A percentile compares a stretch with the other conserved stretches of the same genome.
Evolutionary conservation across 2,797 vertebrate genomes (phyloP).

Genomic region (Limnodromus scolopaceus): DNA sequence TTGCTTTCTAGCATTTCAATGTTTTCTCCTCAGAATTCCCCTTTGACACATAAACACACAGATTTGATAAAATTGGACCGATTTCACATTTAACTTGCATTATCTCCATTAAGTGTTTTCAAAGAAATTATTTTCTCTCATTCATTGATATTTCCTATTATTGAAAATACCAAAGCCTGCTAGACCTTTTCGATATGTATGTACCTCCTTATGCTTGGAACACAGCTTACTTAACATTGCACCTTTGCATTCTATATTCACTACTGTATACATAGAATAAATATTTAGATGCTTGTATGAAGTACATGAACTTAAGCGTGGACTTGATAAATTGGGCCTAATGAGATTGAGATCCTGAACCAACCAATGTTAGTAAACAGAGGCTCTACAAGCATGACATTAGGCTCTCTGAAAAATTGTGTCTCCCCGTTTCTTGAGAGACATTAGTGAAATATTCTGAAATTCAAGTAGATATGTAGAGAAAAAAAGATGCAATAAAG

Average conservation of each 20-base stretch:
- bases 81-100: rapidly evolving
- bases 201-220: neutral
- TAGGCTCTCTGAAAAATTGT: neutral
- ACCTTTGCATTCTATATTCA: neutral
- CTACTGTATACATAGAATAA: neutral
- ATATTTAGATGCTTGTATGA: neutral
- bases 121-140: neutral
- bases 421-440: rapidly evolving
- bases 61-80: neutral
- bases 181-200: neutral
- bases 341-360: neutral
- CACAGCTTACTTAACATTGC: neutral
- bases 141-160: neutral
- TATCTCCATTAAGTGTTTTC: neutral
- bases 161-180: neutral
- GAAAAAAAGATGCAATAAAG: neutral
- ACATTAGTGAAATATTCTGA: neutral
- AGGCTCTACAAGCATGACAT: neutral
- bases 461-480: neutral
- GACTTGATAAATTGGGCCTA: neutral
- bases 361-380: neutral
- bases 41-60: neutral
- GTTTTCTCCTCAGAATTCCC: neutral
- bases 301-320: neutral
- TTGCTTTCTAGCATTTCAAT: neutral